A percentile compares a stretch with the other conserved stretches of the same genome.
Evolutionary conservation across 2,113 vertebrate genomes (phyloP).

Genomic region (Anolis carolinensis): DNA sequence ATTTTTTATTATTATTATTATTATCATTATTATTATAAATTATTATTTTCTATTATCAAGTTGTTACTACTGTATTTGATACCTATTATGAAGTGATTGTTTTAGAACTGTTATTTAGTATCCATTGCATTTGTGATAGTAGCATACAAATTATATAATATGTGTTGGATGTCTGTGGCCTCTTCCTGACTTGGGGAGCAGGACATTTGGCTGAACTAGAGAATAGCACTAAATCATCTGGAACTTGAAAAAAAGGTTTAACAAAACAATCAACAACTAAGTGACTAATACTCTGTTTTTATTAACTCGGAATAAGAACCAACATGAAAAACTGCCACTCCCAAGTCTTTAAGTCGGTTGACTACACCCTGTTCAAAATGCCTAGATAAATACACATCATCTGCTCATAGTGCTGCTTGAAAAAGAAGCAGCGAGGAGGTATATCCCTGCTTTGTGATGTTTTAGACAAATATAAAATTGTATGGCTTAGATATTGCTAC

Average conservation of each 20-base stretch:
- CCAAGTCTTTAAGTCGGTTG: background rate
- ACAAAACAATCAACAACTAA: constrained; percentile 9
- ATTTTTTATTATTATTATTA: too few species aligned
- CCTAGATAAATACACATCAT: background rate
- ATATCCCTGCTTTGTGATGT: background rate
- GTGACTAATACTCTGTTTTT: constrained; percentile 14
- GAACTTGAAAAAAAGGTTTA: background rate
- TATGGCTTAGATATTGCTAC: too few species aligned
- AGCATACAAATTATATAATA: too few species aligned
- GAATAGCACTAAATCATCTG: background rate
- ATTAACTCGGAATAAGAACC: constrained; percentile 12
- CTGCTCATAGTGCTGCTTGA: background rate
- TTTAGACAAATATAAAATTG: background rate
- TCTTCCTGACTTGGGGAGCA: background rate
- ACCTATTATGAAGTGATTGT: background rate
- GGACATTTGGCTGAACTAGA: background rate
- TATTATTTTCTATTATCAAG: background rate
- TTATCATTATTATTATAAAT: too few species aligned
- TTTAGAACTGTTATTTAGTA: too few species aligned
- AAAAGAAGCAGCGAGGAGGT: background rate
- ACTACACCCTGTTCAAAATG: background rate
- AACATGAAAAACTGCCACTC: constrained; percentile 1
- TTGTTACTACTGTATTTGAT: background rate
- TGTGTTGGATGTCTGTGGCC: too few species aligned
- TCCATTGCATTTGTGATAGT: background rate